phyloP scores from a whole-genome alignment of 92 coral and sea anemone species.

The Epizoanthus stellaris region DNA sequence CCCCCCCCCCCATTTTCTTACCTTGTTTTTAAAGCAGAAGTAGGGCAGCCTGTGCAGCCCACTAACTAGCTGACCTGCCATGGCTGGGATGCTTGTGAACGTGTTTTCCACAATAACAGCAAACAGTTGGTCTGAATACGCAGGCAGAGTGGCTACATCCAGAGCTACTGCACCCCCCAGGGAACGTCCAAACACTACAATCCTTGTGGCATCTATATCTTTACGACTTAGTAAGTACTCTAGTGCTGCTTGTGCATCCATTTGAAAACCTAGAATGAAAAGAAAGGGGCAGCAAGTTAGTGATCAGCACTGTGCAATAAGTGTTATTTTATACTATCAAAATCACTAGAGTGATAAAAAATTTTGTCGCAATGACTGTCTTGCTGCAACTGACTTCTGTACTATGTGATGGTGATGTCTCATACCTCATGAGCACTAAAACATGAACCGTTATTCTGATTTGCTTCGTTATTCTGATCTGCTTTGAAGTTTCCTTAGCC shows the following conservation, averaged over 20 bases:
- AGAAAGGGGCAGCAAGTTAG: background rate
- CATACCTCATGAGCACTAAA: no score
- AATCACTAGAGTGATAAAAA: no score
- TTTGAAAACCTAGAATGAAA: slow-evolving; percentile 68
- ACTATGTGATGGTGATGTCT: no score
- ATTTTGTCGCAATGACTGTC: no score
- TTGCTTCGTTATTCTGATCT: no score
- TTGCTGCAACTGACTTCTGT: no score
- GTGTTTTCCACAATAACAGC: slow-evolving; percentile 96
- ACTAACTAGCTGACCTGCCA: slow-evolving; percentile 87
- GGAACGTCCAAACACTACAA: slow-evolving; percentile 94
- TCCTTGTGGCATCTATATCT: slow-evolving; percentile 88
- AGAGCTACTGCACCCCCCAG: slow-evolving; percentile 98
- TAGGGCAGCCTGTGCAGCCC: slow-evolving; percentile 91
- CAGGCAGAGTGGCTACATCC: slow-evolving; percentile 79
- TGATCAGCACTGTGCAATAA: background rate
- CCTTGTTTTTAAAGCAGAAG: slow-evolving; percentile 98
- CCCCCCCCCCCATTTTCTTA: slow-evolving; percentile 12
- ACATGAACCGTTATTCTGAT: no score
- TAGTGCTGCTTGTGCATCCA: slow-evolving; percentile 93
- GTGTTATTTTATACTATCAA: no score
- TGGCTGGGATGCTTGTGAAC: slow-evolving; percentile 92
- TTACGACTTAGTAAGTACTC: slow-evolving; percentile 86
- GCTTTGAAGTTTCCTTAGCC: no score
- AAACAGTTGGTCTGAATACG: slow-evolving; percentile 79